These are phyloP conservation scores for Regulus satrapa DNA, from an alignment of 2,113 vertebrate species.

Conservation along the genomic window DNA sequence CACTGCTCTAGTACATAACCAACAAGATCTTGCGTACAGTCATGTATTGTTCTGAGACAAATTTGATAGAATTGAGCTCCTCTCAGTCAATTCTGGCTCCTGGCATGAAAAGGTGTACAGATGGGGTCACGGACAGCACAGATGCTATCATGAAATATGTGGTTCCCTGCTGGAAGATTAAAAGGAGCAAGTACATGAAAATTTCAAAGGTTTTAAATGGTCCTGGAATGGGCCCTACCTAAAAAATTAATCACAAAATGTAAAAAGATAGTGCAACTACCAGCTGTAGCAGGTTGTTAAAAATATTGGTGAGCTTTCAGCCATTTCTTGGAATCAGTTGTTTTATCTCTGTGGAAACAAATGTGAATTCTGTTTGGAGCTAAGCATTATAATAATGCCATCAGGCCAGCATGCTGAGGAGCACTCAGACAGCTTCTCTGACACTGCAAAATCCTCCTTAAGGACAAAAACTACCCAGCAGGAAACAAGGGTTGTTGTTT, in stretches of 20 bases:
- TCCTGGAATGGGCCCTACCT: background rate
- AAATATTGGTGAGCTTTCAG: background rate
- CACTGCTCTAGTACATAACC: background rate
- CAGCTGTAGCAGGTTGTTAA: background rate
- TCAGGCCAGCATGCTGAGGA: background rate
- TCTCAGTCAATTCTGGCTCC: background rate
- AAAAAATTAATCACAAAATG: background rate
- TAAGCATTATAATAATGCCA: background rate
- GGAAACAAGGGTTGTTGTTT: background rate
- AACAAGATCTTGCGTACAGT: background rate
- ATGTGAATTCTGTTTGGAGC: background rate
- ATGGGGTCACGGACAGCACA: constrained; percentile 15
- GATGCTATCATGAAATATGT: background rate
- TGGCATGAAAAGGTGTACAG: constrained; percentile 2
- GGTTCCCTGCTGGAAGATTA: constrained; percentile 4
- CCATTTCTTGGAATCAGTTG: background rate
- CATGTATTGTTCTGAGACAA: background rate
- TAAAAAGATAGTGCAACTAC: background rate
- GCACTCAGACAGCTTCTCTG: background rate
- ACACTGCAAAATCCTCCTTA: background rate
- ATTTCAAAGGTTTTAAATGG: constrained; percentile 6
- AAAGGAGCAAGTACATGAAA: background rate
- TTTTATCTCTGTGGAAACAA: background rate
- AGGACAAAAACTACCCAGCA: background rate
- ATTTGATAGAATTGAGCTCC: background rate